Percentiles rank a stretch among this genome's conserved stretches.
Conservation (phyloP, 30 jellyfish, hydroid and myxozoan species). For the Cassiopea xamachana region DNA sequence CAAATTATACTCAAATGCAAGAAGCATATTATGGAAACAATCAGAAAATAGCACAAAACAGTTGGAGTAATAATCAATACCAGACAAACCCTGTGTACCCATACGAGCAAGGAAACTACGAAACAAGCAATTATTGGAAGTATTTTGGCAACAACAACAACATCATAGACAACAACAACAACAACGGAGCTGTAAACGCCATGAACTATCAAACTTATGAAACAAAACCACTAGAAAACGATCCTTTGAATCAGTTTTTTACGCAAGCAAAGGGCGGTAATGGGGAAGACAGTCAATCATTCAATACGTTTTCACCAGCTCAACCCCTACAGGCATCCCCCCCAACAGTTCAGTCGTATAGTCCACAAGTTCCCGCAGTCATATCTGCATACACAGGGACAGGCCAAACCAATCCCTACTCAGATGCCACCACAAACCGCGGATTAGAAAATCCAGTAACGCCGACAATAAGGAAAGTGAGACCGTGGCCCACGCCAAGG, state of each 20-base stretch:
- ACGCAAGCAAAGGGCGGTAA: neutral
- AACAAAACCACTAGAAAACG: neutral
- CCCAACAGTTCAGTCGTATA: neutral
- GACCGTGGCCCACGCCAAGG: slow-evolving; percentile 72
- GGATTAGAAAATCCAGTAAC: neutral
- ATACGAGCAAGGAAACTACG: slow-evolving; percentile 23
- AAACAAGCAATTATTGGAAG: slow-evolving; percentile 4
- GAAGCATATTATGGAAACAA: slow-evolving; percentile 11
- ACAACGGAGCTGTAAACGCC: neutral
- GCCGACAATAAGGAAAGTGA: slow-evolving; percentile 28
- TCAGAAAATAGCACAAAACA: slow-evolving; percentile 16
- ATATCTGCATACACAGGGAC: neutral
- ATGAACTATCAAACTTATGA: neutral
- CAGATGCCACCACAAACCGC: neutral
- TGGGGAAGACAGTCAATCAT: neutral
- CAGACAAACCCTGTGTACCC: slow-evolving; percentile 71
- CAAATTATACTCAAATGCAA: slow-evolving; percentile 40
- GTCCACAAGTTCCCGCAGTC: neutral
- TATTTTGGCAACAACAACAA: neutral
- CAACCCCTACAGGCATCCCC: neutral
- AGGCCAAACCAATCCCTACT: neutral
- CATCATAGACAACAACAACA: slow-evolving; percentile 37
- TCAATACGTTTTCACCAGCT: neutral
- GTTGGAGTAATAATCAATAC: slow-evolving; percentile 57
- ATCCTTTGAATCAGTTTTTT: neutral